Percentiles rank a stretch among this genome's conserved stretches.
Evolutionary conservation across 2,888 invertebrate genomes (phyloP).

Genomic region (Hyles lineata): DNA sequence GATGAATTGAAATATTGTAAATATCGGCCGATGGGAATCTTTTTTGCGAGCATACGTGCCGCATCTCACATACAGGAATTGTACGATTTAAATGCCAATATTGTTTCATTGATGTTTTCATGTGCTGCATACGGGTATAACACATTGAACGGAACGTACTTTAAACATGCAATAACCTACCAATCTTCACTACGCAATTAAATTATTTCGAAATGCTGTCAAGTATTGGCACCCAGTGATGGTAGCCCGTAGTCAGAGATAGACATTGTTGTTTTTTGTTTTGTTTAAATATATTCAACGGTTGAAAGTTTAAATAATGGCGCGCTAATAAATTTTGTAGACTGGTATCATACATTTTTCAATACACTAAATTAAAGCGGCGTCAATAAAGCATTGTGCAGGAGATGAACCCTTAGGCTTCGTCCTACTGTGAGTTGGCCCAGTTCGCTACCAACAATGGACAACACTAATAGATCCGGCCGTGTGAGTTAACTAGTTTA

Average conservation of each 20-base stretch:
- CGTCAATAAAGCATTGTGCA: background rate
- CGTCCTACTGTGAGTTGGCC: conserved; percentile 47
- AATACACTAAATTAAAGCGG: no score
- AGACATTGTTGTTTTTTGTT: no score
- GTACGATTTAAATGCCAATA: background rate
- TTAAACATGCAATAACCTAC: background rate
- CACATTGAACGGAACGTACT: background rate
- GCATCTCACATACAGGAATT: background rate
- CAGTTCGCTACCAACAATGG: conserved; percentile 68
- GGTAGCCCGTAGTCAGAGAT: no score
- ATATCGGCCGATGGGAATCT: conserved; percentile 32
- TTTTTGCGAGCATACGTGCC: conserved; percentile 1
- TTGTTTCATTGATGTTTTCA: background rate
- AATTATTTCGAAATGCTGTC: no score
- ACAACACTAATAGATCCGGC: conserved; percentile 72
- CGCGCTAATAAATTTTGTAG: no score
- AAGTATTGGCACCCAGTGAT: no score
- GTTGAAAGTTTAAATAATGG: no score
- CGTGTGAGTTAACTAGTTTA: conserved; percentile 78
- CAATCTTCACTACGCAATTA: no score
- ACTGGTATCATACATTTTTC: no score
- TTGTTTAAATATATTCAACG: no score
- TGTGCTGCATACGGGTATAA: background rate
- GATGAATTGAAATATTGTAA: conserved; percentile 37
- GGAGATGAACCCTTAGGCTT: background rate